A percentile compares a stretch with the other conserved stretches of the same genome.
Evolutionary conservation across 1,140 invertebrate genomes (phyloP).

Genomic region (Mercenaria mercenaria): DNA sequence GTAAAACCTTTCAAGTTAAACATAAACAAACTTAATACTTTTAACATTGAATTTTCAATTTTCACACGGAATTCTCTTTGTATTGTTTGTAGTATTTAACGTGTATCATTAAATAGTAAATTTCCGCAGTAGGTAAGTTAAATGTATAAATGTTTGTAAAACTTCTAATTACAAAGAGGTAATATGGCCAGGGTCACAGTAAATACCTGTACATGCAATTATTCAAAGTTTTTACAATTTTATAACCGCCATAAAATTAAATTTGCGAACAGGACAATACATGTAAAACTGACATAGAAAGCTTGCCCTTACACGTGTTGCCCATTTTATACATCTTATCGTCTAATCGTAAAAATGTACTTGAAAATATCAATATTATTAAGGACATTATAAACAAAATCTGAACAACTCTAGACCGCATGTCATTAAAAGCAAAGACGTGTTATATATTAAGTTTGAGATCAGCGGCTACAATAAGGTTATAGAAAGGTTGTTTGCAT

Average conservation of each 20-base stretch:
- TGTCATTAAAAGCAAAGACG: background rate
- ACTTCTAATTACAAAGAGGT: no score
- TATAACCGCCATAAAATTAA: slow-evolving; percentile 13
- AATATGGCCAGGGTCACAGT: background rate
- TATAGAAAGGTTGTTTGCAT: background rate
- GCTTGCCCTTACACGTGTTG: background rate
- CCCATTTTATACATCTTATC: background rate
- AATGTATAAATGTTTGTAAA: background rate
- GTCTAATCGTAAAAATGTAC: background rate
- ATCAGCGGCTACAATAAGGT: background rate
- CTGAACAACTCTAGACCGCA: background rate
- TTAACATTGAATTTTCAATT: no score
- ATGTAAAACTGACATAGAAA: background rate
- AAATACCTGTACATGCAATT: background rate
- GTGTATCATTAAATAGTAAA: no score
- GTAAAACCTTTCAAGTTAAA: no score
- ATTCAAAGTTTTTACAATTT: background rate
- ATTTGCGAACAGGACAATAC: background rate
- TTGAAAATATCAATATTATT: background rate
- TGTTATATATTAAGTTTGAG: background rate
- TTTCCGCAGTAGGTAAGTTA: no score
- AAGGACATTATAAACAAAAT: background rate
- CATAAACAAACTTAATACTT: no score
- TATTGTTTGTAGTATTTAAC: no score
- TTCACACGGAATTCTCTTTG: no score